Evolutionary conservation across 2,888 invertebrate genomes (phyloP), one percentile per base, ranked within the genome.

Genomic region (Rhagonycha fulva): DNA sequence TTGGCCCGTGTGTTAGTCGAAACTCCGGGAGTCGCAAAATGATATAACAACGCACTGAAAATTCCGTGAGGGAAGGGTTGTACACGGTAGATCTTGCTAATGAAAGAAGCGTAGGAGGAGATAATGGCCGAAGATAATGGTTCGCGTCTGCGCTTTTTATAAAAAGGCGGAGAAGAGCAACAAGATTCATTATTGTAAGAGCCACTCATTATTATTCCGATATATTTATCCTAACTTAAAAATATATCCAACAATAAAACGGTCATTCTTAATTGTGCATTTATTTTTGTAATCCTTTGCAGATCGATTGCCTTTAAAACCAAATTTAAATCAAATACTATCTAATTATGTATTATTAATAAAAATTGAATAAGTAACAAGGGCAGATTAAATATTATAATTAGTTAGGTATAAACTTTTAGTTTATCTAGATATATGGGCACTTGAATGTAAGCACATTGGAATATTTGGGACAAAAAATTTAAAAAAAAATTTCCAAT

Each of bases 41-140:
- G 84, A 83, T 87, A 87, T 85, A 86, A 86, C 85, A 86, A 87
- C 88, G 89, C 88, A 89, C 89, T 89, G 77, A 80, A 75, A 71
- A 78, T 79, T 79, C 75, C 75, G 74, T 80, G 81, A 81, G 82
- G 84, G 84, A 83, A 83, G 83, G 83, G 82, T 83, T 83, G 81
- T 82, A 72, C 78, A 79, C 81, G 81, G 80, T 82, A 80, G 81
- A 84, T 83, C 84, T 83, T 83, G 80, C 86, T 86, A 86, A 86
- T 86, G 86, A 87, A 85, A 83, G 83, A 84, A 85, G 84, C 74
- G 76, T 79, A 86, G 84, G 86, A 86, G 86, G 86, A 86, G 86
- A 86, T 86, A 86, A 86, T 86, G 84, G 84, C 82, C 83, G 83
- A 84, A 84, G 84, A 86, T 86, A 87, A 86, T 86, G 86, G 86